phyloP scores from a whole-genome alignment of 1,140 invertebrate genomes.

The Brachionus rotundiformis region DNA sequence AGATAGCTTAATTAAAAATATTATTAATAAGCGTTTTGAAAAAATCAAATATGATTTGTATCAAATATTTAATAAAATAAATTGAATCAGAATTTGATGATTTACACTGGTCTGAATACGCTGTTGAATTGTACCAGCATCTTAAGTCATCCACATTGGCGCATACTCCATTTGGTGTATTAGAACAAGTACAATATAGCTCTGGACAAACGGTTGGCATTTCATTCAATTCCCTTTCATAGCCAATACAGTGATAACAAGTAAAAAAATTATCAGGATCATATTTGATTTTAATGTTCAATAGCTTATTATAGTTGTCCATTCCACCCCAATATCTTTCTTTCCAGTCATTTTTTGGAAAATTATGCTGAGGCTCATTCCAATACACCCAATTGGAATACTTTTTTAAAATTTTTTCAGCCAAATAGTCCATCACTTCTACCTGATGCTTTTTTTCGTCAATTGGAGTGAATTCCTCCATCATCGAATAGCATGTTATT shows the following conservation, averaged over 20 bases:
- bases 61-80: not conserved
- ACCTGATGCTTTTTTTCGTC: not conserved
- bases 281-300: not conserved
- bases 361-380: constrained; percentile 27
- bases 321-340: constrained; percentile 3
- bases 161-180: constrained; percentile 3
- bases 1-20: too few relatives aligned
- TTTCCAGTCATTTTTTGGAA: not conserved
- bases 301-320: constrained; percentile 8
- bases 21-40: too few relatives aligned
- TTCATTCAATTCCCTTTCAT: constrained; percentile 11
- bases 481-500: constrained; percentile 15
- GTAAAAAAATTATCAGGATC: constrained; percentile 22
- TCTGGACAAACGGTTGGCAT: constrained; percentile 15
- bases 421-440: not conserved
- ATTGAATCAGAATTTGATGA: not conserved
- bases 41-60: constrained; percentile 9
- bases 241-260: constrained; percentile 17
- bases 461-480: not conserved
- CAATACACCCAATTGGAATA: constrained; percentile 19
- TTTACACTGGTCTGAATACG: not conserved
- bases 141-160: not conserved
- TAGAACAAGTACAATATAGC: not conserved
- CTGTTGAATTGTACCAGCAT: constrained; percentile 3
- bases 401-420: constrained; percentile 25